Conservation (phyloP, 2,113 vertebrate species). For the Emydocephalus ijimae region DNA sequence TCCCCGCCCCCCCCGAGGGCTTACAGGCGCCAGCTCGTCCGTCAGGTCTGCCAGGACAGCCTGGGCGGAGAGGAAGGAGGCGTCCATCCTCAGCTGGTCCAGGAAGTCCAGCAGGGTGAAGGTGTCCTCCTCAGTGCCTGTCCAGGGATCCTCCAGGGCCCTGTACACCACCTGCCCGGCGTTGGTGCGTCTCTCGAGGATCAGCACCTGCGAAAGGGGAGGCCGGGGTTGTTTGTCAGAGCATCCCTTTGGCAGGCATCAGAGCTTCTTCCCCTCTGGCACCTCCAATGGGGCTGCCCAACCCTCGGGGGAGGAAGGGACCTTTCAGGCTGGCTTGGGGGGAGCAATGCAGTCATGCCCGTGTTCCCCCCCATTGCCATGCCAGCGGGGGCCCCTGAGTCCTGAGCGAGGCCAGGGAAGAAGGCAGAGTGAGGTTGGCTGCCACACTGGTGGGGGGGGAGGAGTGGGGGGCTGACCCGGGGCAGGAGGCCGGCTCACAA, state of each 20-base stretch:
- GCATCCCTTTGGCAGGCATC: too few species aligned
- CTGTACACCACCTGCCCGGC: constrained; percentile 82
- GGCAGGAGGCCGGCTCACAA: neutral
- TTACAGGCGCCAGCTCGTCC: constrained; percentile 90
- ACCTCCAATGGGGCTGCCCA: neutral
- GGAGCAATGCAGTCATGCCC: neutral
- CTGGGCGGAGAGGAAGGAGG: constrained; percentile 80
- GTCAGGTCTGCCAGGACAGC: constrained; percentile 82
- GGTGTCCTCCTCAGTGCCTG: constrained; percentile 82
- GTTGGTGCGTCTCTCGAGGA: constrained; percentile 85
- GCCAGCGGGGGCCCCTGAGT: accelerated
- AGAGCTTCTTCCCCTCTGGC: neutral
- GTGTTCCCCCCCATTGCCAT: neutral
- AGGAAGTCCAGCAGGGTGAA: constrained; percentile 82
- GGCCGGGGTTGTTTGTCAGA: neutral
- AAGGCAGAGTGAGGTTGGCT: neutral
- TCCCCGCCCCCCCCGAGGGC: neutral
- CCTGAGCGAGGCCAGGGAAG: too few species aligned
- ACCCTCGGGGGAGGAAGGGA: neutral
- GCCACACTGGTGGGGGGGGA: neutral
- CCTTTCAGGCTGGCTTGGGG: neutral
- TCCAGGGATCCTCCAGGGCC: constrained; percentile 81
- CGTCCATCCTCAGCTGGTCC: constrained; percentile 83
- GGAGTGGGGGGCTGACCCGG: neutral
- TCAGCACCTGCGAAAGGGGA: constrained; percentile 76